Percentiles rank a stretch among this genome's conserved stretches.
Evolutionary conservation across 1,140 invertebrate genomes (phyloP).

Genomic region (Drosophila ficusphila): DNA sequence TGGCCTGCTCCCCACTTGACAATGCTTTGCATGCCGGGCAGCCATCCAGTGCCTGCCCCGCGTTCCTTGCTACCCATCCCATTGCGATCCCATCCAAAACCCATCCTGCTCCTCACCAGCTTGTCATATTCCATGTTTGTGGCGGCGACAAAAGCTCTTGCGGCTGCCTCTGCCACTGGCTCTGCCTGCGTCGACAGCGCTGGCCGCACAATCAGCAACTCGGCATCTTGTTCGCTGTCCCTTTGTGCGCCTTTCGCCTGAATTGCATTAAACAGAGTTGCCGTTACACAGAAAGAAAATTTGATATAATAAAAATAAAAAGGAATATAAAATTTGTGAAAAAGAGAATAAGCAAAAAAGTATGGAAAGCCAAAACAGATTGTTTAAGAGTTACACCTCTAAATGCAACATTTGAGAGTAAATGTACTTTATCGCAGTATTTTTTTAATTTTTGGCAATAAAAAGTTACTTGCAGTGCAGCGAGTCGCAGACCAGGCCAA

Average conservation of each 20-base stretch:
- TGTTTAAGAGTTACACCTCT: no score
- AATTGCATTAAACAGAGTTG: slow-evolving; percentile 70
- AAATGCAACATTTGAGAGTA: no score
- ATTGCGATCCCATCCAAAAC: background rate
- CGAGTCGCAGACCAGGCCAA: slow-evolving; percentile 27
- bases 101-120: slow-evolving; percentile 27
- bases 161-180: slow-evolving; percentile 35
- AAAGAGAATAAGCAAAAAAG: background rate
- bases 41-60: slow-evolving; percentile 1
- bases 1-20: slow-evolving; percentile 75
- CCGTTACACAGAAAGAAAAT: slow-evolving; percentile 6
- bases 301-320: no score
- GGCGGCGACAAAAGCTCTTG: slow-evolving; percentile 78
- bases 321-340: background rate
- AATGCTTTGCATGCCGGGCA: slow-evolving; percentile 72
- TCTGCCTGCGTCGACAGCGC: slow-evolving; percentile 32
- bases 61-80: background rate
- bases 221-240: slow-evolving; percentile 82
- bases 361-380: no score
- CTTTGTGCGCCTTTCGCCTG: slow-evolving; percentile 81
- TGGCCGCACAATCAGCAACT: slow-evolving; percentile 78
- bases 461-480: background rate
- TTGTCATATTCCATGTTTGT: slow-evolving; percentile 83
- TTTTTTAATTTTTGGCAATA: background rate
- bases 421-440: background rate